Conservation (phyloP, 2,888 invertebrate species). For the Ormia ochracea region DNA sequence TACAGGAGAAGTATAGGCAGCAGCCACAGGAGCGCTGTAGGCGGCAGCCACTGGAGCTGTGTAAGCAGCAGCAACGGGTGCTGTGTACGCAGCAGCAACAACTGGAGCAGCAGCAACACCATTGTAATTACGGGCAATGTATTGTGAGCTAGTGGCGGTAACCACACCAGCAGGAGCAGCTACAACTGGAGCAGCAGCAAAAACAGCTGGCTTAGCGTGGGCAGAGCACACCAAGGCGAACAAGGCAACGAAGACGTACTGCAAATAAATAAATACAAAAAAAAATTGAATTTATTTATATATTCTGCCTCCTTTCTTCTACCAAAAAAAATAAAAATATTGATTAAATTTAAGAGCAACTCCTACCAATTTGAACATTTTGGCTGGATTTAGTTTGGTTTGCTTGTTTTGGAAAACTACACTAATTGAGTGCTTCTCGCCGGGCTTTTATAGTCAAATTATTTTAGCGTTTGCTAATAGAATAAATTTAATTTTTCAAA, state of each 20-base stretch:
- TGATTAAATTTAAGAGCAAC: background rate
- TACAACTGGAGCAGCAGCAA: constrained; percentile 61
- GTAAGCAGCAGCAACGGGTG: constrained; percentile 69
- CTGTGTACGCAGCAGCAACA: constrained; percentile 66
- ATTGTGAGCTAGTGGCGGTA: constrained; percentile 70
- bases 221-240: constrained; percentile 77
- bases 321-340: constrained; percentile 12
- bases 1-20: constrained; percentile 64
- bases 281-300: background rate
- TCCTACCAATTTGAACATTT: constrained; percentile 72
- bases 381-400: constrained; percentile 61
- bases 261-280: constrained; percentile 24
- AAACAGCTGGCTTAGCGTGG: constrained; percentile 77
- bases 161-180: constrained; percentile 73
- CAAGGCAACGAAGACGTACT: constrained; percentile 77
- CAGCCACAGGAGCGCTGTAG: constrained; percentile 68
- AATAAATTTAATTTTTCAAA: constrained; percentile 18
- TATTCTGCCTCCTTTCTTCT: background rate
- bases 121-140: constrained; percentile 73
- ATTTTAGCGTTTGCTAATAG: constrained; percentile 4
- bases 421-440: background rate
- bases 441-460: constrained; percentile 69
- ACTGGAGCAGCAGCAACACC: constrained; percentile 77
- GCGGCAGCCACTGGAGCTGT: constrained; percentile 65
- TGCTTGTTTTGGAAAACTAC: constrained; percentile 47